phyloP scores from a whole-genome alignment of 2,113 vertebrate species.

The Columbina picui region DNA sequence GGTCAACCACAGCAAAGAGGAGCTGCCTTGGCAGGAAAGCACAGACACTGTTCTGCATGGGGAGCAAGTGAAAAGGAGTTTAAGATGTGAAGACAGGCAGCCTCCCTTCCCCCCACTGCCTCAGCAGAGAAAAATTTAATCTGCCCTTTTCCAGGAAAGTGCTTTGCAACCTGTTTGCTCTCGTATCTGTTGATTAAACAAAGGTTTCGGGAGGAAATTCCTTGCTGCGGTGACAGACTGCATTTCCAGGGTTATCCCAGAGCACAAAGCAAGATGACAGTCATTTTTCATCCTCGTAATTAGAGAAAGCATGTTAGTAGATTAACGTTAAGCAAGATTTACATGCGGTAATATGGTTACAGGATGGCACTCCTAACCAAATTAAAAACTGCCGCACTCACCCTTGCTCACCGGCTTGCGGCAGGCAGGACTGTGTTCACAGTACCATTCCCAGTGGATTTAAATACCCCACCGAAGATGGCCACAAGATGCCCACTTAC shows the following conservation, averaged over 20 bases:
- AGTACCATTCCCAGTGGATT: neutral
- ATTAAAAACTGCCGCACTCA: neutral
- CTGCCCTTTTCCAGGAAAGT: neutral
- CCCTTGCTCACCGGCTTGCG: neutral
- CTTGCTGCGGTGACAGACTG: fast-evolving
- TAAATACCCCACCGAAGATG: neutral
- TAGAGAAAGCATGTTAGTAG: neutral
- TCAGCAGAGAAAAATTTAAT: neutral
- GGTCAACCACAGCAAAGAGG: neutral
- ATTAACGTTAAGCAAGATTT: neutral
- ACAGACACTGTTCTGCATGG: fast-evolving
- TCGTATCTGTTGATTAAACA: neutral
- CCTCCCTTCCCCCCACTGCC: neutral
- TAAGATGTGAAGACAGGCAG: neutral
- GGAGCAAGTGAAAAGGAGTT: neutral
- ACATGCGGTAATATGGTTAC: neutral
- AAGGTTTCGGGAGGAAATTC: constrained; percentile 3
- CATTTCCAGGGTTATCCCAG: neutral
- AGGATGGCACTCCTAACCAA: neutral
- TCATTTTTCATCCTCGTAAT: neutral
- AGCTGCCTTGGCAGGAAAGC: neutral
- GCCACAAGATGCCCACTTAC: neutral
- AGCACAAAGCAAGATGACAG: neutral
- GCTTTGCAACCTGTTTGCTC: neutral
- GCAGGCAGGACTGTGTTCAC: neutral